phyloP scores from a whole-genome alignment of 2,797 vertebrate species.

The Molossus molossus region DNA sequence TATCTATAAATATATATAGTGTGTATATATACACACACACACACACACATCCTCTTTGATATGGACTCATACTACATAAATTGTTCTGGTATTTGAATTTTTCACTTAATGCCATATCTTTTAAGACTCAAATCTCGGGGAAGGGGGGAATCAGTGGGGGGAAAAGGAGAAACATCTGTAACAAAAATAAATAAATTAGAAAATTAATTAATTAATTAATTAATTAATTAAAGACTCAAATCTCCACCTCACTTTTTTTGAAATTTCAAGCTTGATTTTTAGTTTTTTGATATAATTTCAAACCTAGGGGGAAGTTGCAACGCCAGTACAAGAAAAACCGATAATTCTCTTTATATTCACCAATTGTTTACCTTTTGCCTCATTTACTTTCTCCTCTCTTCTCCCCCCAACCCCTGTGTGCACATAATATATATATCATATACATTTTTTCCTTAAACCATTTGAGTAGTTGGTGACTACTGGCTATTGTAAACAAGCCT shows the following conservation, averaged over 20 bases:
- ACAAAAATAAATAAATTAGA: no score
- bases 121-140: neutral
- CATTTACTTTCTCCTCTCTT: neutral
- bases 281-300: neutral
- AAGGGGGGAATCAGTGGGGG: no score
- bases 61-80: neutral
- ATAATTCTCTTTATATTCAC: rapidly evolving
- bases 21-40: no score
- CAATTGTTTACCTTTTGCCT: neutral
- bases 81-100: neutral
- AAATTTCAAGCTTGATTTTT: slow-evolving; percentile 1
- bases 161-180: no score
- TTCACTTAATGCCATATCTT: neutral
- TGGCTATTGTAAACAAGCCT: neutral
- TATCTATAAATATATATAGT: no score
- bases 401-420: rapidly evolving
- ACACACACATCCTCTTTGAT: neutral
- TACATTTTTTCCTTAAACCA: neutral
- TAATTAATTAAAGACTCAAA: neutral
- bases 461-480: neutral
- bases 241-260: neutral
- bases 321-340: neutral
- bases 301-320: neutral
- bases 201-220: no score
- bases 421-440: no score